phyloP scores from a whole-genome alignment of 2,888 invertebrate genomes.

The Xestia sexstrigata region DNA sequence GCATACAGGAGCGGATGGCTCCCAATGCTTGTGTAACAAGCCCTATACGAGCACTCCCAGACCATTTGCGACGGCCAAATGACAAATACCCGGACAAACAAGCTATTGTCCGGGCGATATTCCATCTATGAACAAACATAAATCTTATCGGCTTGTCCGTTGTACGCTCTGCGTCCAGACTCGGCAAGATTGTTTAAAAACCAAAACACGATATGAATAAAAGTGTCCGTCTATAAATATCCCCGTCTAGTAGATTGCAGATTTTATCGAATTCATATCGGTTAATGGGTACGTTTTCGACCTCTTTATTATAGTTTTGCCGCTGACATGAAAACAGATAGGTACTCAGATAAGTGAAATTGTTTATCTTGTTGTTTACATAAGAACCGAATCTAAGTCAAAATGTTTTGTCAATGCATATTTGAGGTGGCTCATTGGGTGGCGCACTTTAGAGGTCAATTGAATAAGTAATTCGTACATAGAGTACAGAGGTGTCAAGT shows the following conservation, averaged over 20 bases:
- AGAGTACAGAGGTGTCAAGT: not conserved
- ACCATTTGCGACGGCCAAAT: conserved; percentile 64
- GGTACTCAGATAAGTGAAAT: conserved; percentile 49
- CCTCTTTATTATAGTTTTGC: conserved; percentile 50
- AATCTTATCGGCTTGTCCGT: conserved; percentile 68
- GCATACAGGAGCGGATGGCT: conserved; percentile 56
- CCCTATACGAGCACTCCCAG: conserved; percentile 55
- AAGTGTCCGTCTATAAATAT: conserved; percentile 55
- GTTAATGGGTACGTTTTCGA: conserved; percentile 48
- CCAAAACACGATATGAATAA: conserved; percentile 57
- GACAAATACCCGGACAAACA: conserved; percentile 76
- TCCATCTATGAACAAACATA: conserved; percentile 70
- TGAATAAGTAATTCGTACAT: conserved; percentile 9
- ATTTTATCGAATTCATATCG: conserved; percentile 63
- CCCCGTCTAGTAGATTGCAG: conserved; percentile 44
- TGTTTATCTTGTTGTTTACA: conserved; percentile 20
- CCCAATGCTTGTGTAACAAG: conserved; percentile 49
- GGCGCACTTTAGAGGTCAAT: conserved; percentile 4
- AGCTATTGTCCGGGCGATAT: conserved; percentile 66
- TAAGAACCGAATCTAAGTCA: not conserved
- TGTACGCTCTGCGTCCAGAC: conserved; percentile 48
- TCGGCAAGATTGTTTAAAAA: conserved; percentile 56
- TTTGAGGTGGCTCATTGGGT: not conserved
- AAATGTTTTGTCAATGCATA: conserved; percentile 25
- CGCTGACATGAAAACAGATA: conserved; percentile 38